phyloP scores from a whole-genome alignment of 2,113 vertebrate species.

The Notechis scutatus region DNA sequence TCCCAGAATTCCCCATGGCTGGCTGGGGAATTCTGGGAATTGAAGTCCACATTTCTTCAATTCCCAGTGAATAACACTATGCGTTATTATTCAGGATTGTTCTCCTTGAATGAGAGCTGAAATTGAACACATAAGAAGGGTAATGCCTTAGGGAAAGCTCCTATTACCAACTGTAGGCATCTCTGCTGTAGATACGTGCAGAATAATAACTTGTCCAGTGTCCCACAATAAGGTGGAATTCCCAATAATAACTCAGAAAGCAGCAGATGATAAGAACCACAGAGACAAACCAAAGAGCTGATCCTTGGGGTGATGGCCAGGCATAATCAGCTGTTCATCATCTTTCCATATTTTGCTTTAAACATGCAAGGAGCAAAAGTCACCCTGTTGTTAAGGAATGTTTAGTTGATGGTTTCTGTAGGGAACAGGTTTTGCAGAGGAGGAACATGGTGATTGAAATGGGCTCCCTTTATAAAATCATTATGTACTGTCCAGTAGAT shows the following conservation, averaged over 20 bases:
- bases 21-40: too few relatives aligned
- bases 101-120: background rate
- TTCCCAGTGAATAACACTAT: too few relatives aligned
- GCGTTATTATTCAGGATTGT: background rate
- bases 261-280: background rate
- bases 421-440: background rate
- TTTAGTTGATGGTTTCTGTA: background rate
- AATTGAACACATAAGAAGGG: background rate
- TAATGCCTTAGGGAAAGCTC: background rate
- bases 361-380: background rate
- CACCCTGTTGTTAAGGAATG: background rate
- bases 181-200: background rate
- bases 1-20: too few relatives aligned
- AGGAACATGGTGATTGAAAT: background rate
- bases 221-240: background rate
- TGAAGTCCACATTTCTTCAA: too few relatives aligned
- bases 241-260: background rate
- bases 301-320: background rate
- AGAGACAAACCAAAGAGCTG: background rate
- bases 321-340: background rate
- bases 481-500: background rate
- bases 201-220: background rate
- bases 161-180: background rate
- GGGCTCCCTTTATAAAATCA: background rate
- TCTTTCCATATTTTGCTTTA: background rate